Conservation (phyloP, 2,888 invertebrate genomes). For the Chirona hameri region DNA sequence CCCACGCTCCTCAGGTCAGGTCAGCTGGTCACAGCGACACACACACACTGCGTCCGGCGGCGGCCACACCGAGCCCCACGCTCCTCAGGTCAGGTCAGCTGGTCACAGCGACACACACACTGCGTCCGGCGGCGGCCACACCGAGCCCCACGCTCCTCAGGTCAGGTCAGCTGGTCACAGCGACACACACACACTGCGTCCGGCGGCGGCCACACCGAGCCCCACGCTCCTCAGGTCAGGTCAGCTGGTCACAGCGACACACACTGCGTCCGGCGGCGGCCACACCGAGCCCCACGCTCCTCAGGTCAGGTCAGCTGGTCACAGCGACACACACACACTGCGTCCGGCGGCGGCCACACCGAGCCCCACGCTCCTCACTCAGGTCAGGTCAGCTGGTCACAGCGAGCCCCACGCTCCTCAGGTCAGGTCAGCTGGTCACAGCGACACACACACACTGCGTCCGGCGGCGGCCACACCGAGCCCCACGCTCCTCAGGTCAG, state of each 20-base stretch:
- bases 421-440: neutral
- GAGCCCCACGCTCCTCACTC: no score
- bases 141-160: no score
- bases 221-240: neutral
- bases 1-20: neutral
- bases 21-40: no score
- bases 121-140: neutral
- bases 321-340: neutral
- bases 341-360: neutral
- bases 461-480: neutral
- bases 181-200: neutral
- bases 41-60: neutral
- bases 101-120: neutral
- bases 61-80: no score
- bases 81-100: neutral
- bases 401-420: no score
- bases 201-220: neutral
- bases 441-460: neutral
- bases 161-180: neutral
- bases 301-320: neutral
- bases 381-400: neutral
- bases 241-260: neutral
- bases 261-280: neutral
- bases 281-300: no score
- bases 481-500: neutral